Base-by-base conservation (phyloP, 1,140 invertebrate genomes). In the Rhagoletis zephyria region DNA sequence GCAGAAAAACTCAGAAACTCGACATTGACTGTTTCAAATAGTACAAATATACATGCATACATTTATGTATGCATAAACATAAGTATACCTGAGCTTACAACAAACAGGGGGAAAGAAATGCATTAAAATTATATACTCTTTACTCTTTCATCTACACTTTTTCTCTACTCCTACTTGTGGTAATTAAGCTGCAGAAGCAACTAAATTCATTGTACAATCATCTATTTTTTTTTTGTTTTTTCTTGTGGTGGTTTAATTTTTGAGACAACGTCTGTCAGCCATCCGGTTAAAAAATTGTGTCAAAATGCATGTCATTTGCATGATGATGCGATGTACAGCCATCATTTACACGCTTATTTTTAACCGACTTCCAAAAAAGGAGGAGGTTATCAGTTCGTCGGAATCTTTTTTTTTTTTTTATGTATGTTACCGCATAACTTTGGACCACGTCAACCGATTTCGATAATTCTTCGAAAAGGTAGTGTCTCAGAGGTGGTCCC, bases 291-390 rank as follows among this genome's bases (percentile, higher is more conserved):
- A 6, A 5, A 64, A 19, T 64, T 19, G 2, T 64, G 16, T 64
- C n/a, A 64, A 64, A 64, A 64, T 64, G 63, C 63, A 64, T 64
- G 63, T 64, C 63, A 64, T 64, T 19, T n/a, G 9, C 10, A 30
- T 30, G 30, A 30, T 30, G 30, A 30, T 30, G 30, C 30, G 30
- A 30, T 30, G 30, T 30, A 30, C 30, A 30, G 63, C 6, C 63
- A 19, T 64, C 63, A 64, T 64, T 64, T 7, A 19, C 14, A 14
- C 61, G 16, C n/a, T 64, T 64, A 2, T 30, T 16, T 19, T 19
- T n/a, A n/a, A n/a, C n/a, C n/a, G n/a, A n/a, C n/a, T n/a, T n/a
- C n/a, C n/a, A n/a, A n/a, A n/a, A n/a, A n/a, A n/a, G n/a, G n/a
- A n/a, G n/a, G n/a, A n/a, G n/a, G n/a, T n/a, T n/a, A n/a, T n/a